These are phyloP conservation scores for Hydrolagus affinis DNA, from an alignment of 2,113 vertebrate genomes.

Conservation along the genomic window DNA sequence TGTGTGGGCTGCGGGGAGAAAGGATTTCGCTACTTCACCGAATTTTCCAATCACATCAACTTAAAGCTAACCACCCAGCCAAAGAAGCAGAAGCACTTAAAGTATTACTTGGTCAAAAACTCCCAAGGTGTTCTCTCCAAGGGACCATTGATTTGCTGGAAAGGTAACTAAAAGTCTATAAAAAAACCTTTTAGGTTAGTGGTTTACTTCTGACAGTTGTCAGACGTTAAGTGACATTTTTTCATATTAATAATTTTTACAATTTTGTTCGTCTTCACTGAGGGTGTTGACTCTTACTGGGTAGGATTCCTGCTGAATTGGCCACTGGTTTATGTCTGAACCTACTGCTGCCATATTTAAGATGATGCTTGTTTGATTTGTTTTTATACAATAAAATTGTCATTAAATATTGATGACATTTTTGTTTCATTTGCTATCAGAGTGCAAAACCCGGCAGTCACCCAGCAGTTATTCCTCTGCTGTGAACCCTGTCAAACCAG, in stretches of 20 bases:
- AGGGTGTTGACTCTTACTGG: background rate
- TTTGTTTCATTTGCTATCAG: constrained; percentile 50
- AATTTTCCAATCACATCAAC: constrained; percentile 98
- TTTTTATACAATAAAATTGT: constrained; percentile 34
- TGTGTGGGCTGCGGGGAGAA: constrained; percentile 96
- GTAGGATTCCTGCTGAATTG: no score
- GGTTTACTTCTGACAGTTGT: background rate
- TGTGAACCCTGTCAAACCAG: constrained; percentile 79
- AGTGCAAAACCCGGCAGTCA: constrained; percentile 83
- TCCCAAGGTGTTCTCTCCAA: constrained; percentile 88
- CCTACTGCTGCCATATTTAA: background rate
- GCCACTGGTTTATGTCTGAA: no score
- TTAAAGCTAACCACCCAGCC: constrained; percentile 96
- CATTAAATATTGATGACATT: constrained; percentile 32
- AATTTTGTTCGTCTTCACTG: background rate
- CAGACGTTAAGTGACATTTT: background rate
- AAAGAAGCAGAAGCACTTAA: constrained; percentile 99
- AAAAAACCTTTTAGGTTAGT: background rate
- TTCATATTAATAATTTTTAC: background rate
- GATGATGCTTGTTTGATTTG: constrained; percentile 39
- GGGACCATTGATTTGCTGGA: constrained; percentile 95
- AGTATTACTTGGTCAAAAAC: constrained; percentile 95
- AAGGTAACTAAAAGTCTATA: constrained; percentile 61
- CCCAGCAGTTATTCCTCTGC: constrained; percentile 64
- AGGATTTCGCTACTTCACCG: constrained; percentile 96